Evolutionary conservation across 2,888 invertebrate species (phyloP).

Genomic region (Athalia cordata): DNA sequence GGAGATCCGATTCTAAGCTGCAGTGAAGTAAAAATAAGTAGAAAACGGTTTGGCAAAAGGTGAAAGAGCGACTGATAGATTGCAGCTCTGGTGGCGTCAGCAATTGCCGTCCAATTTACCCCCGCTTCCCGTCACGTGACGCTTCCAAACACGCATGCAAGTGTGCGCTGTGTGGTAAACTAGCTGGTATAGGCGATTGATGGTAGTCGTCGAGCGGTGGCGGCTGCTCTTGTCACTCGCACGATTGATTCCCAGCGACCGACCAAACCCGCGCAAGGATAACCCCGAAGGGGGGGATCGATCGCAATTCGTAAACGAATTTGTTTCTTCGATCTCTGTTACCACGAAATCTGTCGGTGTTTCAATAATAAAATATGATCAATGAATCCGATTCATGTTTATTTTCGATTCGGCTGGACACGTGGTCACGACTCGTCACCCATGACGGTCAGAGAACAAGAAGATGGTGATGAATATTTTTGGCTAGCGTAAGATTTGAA

Average conservation of each 20-base stretch:
- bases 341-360: no score
- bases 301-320: not conserved
- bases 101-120: slow-evolving; percentile 73
- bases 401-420: no score
- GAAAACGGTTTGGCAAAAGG: slow-evolving; percentile 52
- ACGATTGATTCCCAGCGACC: slow-evolving; percentile 28
- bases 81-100: slow-evolving; percentile 71
- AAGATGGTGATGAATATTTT: no score
- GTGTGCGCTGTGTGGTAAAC: slow-evolving; percentile 51
- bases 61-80: slow-evolving; percentile 66
- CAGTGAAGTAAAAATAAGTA: not conserved
- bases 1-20: not conserved
- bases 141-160: slow-evolving; percentile 64
- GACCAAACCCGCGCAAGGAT: slow-evolving; percentile 18
- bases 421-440: no score
- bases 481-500: slow-evolving; percentile 1
- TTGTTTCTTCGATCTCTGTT: no score
- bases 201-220: slow-evolving; percentile 35
- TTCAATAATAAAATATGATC: no score
- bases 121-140: slow-evolving; percentile 73
- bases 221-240: slow-evolving; percentile 26
- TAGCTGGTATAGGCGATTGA: not conserved
- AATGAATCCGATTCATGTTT: no score
- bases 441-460: no score
- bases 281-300: not conserved